These are phyloP conservation scores for Leucoptera coffeella DNA, from an alignment of 2,888 invertebrate genomes.

Conservation along the genomic window DNA sequence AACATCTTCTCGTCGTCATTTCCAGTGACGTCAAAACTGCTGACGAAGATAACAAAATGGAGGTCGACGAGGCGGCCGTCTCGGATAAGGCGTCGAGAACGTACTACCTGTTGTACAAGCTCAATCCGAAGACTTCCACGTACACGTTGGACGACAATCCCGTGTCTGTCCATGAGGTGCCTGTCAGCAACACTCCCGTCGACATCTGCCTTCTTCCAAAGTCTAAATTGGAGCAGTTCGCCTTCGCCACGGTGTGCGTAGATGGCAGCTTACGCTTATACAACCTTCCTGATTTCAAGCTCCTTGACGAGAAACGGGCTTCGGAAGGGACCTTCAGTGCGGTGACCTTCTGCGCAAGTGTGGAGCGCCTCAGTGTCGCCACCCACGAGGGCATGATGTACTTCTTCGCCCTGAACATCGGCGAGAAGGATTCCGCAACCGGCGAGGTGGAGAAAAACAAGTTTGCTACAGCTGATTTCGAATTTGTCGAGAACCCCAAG, in stretches of 20 bases:
- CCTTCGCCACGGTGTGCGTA: slow-evolving; percentile 66
- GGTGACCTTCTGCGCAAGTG: slow-evolving; percentile 79
- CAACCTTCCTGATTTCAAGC: slow-evolving; percentile 63
- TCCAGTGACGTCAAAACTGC: slow-evolving; percentile 18
- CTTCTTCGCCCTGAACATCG: slow-evolving; percentile 72
- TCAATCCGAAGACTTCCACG: slow-evolving; percentile 26
- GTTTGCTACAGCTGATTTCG: slow-evolving; percentile 37
- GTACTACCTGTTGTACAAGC: slow-evolving; percentile 31
- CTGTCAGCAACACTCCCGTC: slow-evolving; percentile 59
- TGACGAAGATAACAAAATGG: slow-evolving; percentile 40
- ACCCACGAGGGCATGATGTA: slow-evolving; percentile 75
- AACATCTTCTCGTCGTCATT: slow-evolving; percentile 59
- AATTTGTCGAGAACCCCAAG: slow-evolving; percentile 27
- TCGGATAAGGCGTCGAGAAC: slow-evolving; percentile 18
- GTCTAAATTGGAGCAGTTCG: slow-evolving; percentile 43
- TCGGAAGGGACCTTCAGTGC: slow-evolving; percentile 71
- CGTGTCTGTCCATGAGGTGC: slow-evolving; percentile 53
- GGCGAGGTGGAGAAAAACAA: slow-evolving; percentile 71
- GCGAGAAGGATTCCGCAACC: slow-evolving; percentile 59
- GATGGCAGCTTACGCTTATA: slow-evolving; percentile 71
- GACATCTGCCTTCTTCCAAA: slow-evolving; percentile 64
- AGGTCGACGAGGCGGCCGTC: slow-evolving; percentile 22
- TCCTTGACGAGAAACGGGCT: slow-evolving; percentile 61
- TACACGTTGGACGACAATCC: slow-evolving; percentile 54
- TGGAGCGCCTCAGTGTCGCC: slow-evolving; percentile 80